phyloP scores from a whole-genome alignment of 2,113 vertebrate genomes.

The Oriolus oriolus region DNA sequence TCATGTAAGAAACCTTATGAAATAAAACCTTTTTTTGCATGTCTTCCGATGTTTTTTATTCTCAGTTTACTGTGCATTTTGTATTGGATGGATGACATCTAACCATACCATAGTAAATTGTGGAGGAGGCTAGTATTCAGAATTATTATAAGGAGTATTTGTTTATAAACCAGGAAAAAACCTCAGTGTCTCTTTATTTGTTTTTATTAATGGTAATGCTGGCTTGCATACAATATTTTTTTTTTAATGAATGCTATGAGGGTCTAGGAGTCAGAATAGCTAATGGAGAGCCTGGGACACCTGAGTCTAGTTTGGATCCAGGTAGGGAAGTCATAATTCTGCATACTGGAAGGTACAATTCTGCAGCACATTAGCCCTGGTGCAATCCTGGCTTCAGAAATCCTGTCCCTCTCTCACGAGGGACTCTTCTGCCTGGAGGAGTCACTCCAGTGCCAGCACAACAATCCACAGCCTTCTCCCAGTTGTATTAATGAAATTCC shows the following conservation, averaged over 20 bases:
- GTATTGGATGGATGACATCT: background rate
- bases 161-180: constrained; percentile 3
- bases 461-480: background rate
- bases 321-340: background rate
- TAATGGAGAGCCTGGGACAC: background rate
- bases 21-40: background rate
- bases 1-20: background rate
- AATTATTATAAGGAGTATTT: background rate
- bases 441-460: background rate
- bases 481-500: background rate
- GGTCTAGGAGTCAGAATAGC: background rate
- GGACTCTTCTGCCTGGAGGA: background rate
- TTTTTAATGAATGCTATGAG: background rate
- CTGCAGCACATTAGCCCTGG: background rate
- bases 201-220: background rate
- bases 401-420: background rate
- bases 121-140: background rate
- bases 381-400: background rate
- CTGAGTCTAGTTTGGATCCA: background rate
- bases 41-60: background rate
- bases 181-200: background rate
- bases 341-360: background rate
- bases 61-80: background rate
- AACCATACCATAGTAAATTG: background rate
- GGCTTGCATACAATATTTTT: background rate